Percentiles rank a stretch among this genome's conserved stretches.
Conservation (phyloP, 64 coral and sea anemone species). For the Stichodactyla mertensii region DNA sequence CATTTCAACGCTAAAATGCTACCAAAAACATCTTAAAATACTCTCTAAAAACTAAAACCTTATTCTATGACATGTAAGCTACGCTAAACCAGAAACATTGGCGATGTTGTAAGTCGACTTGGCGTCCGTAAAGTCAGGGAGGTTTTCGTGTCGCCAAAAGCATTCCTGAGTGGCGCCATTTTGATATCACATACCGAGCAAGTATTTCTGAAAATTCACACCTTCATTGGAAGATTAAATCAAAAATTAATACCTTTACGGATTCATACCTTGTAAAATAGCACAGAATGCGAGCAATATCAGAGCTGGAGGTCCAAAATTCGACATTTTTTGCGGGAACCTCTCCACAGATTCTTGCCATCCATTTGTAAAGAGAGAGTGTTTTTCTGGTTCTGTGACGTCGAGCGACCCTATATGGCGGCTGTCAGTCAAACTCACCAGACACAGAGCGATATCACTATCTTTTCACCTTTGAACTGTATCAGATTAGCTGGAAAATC, state of each 20-base stretch:
- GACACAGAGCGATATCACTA: neutral
- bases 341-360: neutral
- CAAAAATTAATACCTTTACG: conserved; percentile 25
- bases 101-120: neutral
- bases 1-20: neutral
- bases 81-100: conserved; percentile 1
- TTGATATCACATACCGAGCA: conserved; percentile 19
- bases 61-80: neutral
- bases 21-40: neutral
- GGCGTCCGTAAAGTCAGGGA: conserved; percentile 20
- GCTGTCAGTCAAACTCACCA: conserved; percentile 3
- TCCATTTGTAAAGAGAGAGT: conserved; percentile 18
- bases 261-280: conserved; percentile 23
- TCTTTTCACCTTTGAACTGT: conserved; percentile 12
- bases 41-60: neutral
- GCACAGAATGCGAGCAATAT: neutral
- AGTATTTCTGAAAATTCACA: conserved; percentile 23
- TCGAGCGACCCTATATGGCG: neutral
- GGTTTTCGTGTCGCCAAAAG: conserved; percentile 22
- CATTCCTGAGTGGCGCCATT: conserved; percentile 32
- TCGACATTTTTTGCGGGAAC: conserved; percentile 1
- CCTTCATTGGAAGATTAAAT: conserved; percentile 24
- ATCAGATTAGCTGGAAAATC: neutral
- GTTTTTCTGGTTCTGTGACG: conserved; percentile 2
- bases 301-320: neutral